These are phyloP conservation scores for Leucophenga maculata DNA, from an alignment of 2,888 invertebrate genomes.

Conservation along the genomic window DNA sequence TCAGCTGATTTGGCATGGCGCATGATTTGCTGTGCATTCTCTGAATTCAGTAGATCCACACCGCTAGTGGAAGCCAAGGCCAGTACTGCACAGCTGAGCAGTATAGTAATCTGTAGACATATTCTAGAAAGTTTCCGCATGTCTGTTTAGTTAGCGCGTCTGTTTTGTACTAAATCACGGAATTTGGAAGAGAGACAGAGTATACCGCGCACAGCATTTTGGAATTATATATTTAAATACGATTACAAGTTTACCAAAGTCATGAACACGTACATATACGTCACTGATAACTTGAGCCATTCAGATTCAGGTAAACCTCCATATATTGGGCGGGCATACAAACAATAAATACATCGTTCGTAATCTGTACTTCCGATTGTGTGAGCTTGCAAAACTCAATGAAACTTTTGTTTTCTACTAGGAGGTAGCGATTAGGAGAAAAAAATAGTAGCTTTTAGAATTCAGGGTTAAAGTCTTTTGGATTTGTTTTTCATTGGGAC, in stretches of 20 bases:
- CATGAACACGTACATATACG: background rate
- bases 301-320: no score
- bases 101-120: background rate
- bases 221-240: no score
- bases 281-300: constrained; percentile 1
- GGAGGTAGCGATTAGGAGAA: background rate
- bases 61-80: constrained; percentile 31
- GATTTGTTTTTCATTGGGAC: no score
- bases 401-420: background rate
- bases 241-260: background rate
- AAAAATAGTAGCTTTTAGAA: no score
- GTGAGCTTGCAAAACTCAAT: constrained; percentile 1
- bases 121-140: constrained; percentile 4
- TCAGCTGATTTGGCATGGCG: constrained; percentile 62
- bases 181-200: no score
- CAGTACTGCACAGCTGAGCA: background rate
- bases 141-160: background rate
- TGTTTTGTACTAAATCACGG: background rate
- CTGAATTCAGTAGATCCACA: constrained; percentile 29
- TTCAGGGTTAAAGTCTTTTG: no score
- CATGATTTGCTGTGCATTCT: constrained; percentile 53
- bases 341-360: no score
- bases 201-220: no score
- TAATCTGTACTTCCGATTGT: constrained; percentile 5
- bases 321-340: no score